Evolutionary conservation across 2,797 vertebrate genomes (phyloP), one percentile per base, ranked within the genome.

Genomic region (Bovichtus diacanthus): DNA sequence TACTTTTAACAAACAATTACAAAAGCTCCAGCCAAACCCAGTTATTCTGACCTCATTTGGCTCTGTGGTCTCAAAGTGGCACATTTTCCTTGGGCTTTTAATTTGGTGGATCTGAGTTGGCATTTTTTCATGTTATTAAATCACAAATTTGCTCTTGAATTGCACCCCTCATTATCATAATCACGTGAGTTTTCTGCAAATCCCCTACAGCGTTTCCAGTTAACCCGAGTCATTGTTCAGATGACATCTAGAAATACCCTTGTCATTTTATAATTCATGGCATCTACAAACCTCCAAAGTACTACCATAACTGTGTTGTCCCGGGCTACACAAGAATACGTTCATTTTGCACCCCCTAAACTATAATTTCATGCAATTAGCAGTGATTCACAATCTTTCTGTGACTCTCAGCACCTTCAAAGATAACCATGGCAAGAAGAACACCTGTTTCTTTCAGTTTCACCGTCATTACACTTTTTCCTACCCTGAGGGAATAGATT

Each of bases 381-480:
- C 69, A 70, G 58, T 84, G 82, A 91, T 88, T 89, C 87, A 87
- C 88, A 83, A 59, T 85, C 67, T 85, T 81, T 87, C 79, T 91
- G 75, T 63, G 81, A 69, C 80, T 62, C 86, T 77, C 74, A 66
- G 81, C 75, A 78, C 73, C 60, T 88, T 90, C 86, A 91, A 89
- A 90, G 84, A 71, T 12, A 69, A 60, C 16, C 63, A 16, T 29
- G 73, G 54, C 54, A 29, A 78, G 77, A 79, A 13, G 70, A 93
- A 93, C 94, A 94, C 93, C 94, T 95, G 94, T 90, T 95, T 91
- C 83, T 78, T 71, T 78, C 78, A 60, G 76, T 87, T 79, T 90
- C 78, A 81, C 86, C 82, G 0, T 83, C 89, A 92, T 89, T 87
- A 88, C 83, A 78, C 66, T 67, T 88, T 83, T 92, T 88, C 84